Conservation (phyloP, 2,797 vertebrate genomes). For the Benthosema pterotum region DNA sequence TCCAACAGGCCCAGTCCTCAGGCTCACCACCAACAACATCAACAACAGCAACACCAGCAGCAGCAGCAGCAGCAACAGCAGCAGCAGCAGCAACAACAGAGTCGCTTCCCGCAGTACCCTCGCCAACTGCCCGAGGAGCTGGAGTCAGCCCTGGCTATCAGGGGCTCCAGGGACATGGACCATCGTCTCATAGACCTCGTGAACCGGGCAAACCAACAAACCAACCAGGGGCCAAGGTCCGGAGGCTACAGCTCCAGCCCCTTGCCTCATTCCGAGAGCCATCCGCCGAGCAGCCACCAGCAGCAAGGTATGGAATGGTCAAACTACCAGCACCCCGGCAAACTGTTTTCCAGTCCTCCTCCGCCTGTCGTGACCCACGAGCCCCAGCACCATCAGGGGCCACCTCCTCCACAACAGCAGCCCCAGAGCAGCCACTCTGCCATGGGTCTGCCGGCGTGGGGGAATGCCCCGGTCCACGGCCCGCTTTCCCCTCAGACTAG, state of each 20-base stretch:
- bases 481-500: constrained; percentile 32
- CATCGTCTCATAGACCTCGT: constrained; percentile 66
- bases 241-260: constrained; percentile 53
- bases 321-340: constrained; percentile 59
- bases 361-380: constrained; percentile 38
- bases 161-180: constrained; percentile 67
- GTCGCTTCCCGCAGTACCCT: constrained; percentile 68
- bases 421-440: constrained; percentile 47
- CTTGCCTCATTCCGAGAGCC: constrained; percentile 58
- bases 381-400: constrained; percentile 40
- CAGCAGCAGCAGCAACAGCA: no score
- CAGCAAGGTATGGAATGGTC: constrained; percentile 71
- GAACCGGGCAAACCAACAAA: constrained; percentile 47
- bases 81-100: constrained; percentile 54
- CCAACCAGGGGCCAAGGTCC: constrained; percentile 65
- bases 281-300: constrained; percentile 35
- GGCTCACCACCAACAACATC: constrained; percentile 53
- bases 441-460: constrained; percentile 47
- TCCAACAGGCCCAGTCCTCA: constrained; percentile 49
- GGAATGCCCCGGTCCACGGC: constrained; percentile 40
- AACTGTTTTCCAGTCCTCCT: constrained; percentile 60
- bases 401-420: constrained; percentile 55
- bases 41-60: constrained; percentile 55
- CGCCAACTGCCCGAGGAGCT: constrained; percentile 72
- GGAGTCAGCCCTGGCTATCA: constrained; percentile 71